A percentile compares a stretch with the other conserved stretches of the same genome.
phyloP scores from a whole-genome alignment of 1,140 invertebrate genomes.

The Drosophila watanabei region DNA sequence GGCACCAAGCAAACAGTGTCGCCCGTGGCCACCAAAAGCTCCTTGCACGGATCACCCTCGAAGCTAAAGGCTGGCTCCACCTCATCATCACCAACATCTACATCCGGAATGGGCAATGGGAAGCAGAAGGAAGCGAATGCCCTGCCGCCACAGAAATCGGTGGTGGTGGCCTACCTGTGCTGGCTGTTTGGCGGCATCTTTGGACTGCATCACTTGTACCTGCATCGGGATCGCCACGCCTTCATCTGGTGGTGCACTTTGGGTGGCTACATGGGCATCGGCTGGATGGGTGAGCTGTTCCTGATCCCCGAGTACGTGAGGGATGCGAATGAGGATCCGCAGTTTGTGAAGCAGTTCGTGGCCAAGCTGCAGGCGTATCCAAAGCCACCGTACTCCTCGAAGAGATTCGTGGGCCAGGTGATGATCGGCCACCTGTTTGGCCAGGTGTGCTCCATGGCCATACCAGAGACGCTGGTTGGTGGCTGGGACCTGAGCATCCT shows the following conservation, averaged over 20 bases:
- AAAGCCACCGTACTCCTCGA: conserved; percentile 92
- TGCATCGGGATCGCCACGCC: conserved; percentile 95
- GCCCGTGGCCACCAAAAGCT: background rate
- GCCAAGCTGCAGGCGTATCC: conserved; percentile 88
- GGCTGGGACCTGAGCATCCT: conserved; percentile 90
- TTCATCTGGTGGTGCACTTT: conserved; percentile 95
- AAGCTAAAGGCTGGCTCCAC: conserved; percentile 2
- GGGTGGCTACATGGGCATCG: conserved; percentile 94
- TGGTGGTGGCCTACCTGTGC: conserved; percentile 91
- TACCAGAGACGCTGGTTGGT: conserved; percentile 91
- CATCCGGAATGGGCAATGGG: background rate
- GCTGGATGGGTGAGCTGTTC: conserved; percentile 95
- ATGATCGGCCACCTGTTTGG: conserved; percentile 93
- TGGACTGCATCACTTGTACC: conserved; percentile 96
- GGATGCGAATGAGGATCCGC: conserved; percentile 93
- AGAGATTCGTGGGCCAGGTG: conserved; percentile 91
- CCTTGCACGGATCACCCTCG: background rate
- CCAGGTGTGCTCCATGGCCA: conserved; percentile 90
- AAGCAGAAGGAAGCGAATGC: conserved; percentile 39
- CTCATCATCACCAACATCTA: background rate
- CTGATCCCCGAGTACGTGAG: conserved; percentile 94
- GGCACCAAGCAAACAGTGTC: conserved; percentile 62
- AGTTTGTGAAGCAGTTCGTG: conserved; percentile 89
- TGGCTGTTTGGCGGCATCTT: conserved; percentile 95
- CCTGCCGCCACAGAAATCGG: conserved; percentile 87